Conservation (phyloP, 2,113 vertebrate genomes). For the Pholis gunnellus region DNA sequence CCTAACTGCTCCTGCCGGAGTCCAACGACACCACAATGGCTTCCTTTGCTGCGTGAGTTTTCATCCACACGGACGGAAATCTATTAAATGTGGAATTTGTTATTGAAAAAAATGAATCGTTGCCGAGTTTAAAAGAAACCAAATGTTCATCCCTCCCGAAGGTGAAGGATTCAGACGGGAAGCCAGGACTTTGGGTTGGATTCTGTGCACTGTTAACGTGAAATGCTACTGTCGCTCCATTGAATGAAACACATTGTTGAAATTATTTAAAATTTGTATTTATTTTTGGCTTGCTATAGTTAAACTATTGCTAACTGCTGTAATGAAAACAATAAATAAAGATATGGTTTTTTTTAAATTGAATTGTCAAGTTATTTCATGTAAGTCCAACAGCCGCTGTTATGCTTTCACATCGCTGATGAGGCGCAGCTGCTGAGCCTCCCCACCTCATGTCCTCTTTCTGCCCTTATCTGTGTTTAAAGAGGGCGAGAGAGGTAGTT, state of each 20-base stretch:
- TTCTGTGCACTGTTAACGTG: conserved; percentile 53
- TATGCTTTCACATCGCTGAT: background rate
- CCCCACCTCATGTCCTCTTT: background rate
- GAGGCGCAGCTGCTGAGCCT: background rate
- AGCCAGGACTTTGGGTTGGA: conserved; percentile 50
- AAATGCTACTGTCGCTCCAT: conserved; percentile 78
- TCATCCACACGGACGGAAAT: background rate
- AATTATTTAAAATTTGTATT: conserved; percentile 84
- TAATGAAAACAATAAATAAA: conserved; percentile 78
- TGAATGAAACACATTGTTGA: conserved; percentile 73
- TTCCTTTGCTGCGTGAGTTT: conserved; percentile 55
- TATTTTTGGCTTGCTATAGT: conserved; percentile 82
- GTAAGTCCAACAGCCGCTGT: background rate
- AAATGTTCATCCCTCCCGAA: background rate
- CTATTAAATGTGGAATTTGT: conserved; percentile 12
- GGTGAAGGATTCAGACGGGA: conserved; percentile 44
- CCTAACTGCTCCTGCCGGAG: conserved; percentile 61
- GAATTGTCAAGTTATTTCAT: conserved; percentile 21
- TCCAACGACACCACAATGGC: conserved; percentile 49
- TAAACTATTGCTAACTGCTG: conserved; percentile 80
- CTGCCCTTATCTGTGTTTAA: background rate
- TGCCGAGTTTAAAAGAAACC: background rate
- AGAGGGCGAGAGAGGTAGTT: too few relatives aligned
- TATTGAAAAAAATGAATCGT: conserved; percentile 20
- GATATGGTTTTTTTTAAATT: conserved; percentile 51